Base-by-base conservation (phyloP, 2,888 invertebrate species). In the Diploptera punctata region DNA sequence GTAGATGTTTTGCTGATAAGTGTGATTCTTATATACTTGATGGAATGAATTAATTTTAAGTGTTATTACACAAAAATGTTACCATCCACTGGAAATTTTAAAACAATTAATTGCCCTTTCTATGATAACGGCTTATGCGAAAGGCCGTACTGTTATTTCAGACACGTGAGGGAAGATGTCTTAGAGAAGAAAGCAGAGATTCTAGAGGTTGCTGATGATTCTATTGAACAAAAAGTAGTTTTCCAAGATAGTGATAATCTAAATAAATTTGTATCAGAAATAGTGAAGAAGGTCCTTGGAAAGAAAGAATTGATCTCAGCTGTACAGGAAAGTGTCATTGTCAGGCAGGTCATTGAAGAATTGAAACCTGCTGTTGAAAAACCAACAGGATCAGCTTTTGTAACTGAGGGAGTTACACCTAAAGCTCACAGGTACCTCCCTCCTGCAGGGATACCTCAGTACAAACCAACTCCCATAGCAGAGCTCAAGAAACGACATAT, bases 71-170 rank as follows among this genome's bases (percentile, higher is more conserved):
- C n/a, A n/a, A n/a, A n/a, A n/a, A 97, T 97, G 97, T 88, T 97
- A 80, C 94, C 96, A 49, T 93, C 95, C 73, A 93, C 93, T 77
- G 97, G 96, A 76, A 92, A 93, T 82, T 97, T 97, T 81, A 92
- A 93, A 84, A 89, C 90, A 79, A 89, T 95, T 76, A 89, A 88
- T 78, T 97, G 97, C 82, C 96, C 97, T 26, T 96, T 92, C 84
- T 94, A 89, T 82, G 90, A 92, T 79, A 89, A 86, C 81, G 92
- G 91, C 75, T 84, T 89, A 67, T 97, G 97, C 84, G 92, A 92
- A 77, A 87, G 97, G 79, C 95, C 96, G 24, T 95, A 96, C 83
- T 97, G 97, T 84, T 96, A 97, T 84, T 97, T 93, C 83, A 91
- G 93, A 80, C 97, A 97, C 83, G 87, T 89, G 77, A 91, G 89